Base-by-base conservation (phyloP, 1,140 invertebrate genomes). In the Drosophila fuyamai region DNA sequence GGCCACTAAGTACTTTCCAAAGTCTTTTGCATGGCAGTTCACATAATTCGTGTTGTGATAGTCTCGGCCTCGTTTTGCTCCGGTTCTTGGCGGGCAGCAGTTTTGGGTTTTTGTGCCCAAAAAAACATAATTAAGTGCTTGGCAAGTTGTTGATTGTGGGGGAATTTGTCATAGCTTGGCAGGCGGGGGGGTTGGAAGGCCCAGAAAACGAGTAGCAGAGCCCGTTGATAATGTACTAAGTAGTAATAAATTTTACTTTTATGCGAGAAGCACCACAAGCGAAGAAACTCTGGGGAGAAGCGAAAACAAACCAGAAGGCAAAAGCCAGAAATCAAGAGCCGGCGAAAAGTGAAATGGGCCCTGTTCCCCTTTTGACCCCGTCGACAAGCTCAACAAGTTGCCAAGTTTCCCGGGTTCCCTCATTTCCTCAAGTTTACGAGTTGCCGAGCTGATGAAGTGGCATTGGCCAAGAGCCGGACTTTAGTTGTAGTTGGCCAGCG, bases 191-290 rank as follows among this genome's bases (percentile, higher is more conserved):
- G 27, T 36, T 48, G 18, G 40, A 51, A 41, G 38, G 27, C 43
- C 13, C 35, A 38, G 50, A 13, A 29, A 23, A 40, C 48, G 35
- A 60, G 50, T 53, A 58, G 51, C 54, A 51, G 38, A 78, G 66
- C 71, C 62, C 62, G 84, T 77, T 88, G 71, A 80, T 89, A 78
- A 77, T 83, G 74, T 71, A 84, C 85, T 78, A 89, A 89, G 74
- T 65, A 71, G 84, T 71, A 75, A 89, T 89, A 89, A 89, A 89
- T 89, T 89, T 89, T 89, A 89, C 84, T 89, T 89, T 89, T 89
- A 88, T 59, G 70, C 75, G 48, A 68, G 71, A 80, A 76, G 23
- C 23, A 23, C 79, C 73, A 70, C 46, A 73, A 75, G 75, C 71
- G 41, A 80, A 81, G 73, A 85, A 84, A 76, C 48, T 62, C 44